These are phyloP conservation scores for Melinopterus prodromus DNA, from an alignment of 2,888 invertebrate genomes.

Conservation along the genomic window DNA sequence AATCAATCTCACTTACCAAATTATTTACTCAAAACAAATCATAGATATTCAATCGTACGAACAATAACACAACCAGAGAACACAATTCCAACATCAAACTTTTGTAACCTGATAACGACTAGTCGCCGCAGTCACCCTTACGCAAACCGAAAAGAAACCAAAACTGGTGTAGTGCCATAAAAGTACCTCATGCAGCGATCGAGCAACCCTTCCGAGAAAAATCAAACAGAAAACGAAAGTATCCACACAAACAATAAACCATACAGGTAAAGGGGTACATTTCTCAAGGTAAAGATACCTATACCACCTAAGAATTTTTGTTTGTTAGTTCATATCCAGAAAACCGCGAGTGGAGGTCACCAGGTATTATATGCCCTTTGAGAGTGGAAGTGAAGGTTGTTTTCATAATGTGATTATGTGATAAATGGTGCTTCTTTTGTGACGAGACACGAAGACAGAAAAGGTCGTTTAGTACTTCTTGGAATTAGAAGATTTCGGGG, in stretches of 20 bases:
- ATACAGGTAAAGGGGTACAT: conserved; percentile 14
- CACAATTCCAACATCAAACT: not conserved
- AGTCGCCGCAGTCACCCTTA: not conserved
- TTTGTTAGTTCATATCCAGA: conserved; percentile 17
- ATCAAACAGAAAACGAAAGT: conserved; percentile 19
- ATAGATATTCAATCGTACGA: not conserved
- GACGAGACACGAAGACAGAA: not conserved
- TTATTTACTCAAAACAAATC: not conserved
- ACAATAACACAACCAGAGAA: not conserved
- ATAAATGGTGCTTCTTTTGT: not conserved
- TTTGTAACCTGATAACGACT: not conserved
- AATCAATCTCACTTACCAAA: too few species aligned
- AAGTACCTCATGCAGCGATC: not conserved
- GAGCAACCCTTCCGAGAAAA: conserved; percentile 5
- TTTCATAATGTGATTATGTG: conserved; percentile 11
- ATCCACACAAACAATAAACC: not conserved
- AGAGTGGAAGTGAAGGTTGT: conserved; percentile 22
- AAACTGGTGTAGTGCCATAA: not conserved
- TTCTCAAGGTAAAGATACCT: conserved; percentile 12
- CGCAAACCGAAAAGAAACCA: not conserved
- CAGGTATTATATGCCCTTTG: conserved; percentile 9
- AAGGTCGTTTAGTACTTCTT: not conserved
- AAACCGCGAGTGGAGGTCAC: conserved; percentile 25
- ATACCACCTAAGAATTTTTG: not conserved
- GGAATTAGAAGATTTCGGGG: not conserved